Percentiles rank a stretch among this genome's conserved stretches.
Evolutionary conservation across 1,140 invertebrate species (phyloP).

Genomic region (Pogonomyrmex californicus): DNA sequence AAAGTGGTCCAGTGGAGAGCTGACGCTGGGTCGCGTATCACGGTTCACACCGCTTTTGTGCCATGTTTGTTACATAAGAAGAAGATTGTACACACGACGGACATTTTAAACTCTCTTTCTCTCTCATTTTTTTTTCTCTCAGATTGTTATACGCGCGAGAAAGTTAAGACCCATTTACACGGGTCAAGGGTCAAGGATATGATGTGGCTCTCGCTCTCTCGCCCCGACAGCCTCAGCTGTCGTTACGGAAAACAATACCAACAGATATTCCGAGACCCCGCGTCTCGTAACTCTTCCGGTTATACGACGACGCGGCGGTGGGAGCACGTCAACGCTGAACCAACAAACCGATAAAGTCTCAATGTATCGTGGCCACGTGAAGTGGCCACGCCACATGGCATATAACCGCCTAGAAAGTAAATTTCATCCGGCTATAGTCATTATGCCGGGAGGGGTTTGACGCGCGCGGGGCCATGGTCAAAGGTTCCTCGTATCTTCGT

Average conservation of each 20-base stretch:
- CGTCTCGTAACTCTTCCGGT: conserved; percentile 28
- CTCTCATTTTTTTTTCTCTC: background rate
- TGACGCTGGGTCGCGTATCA: conserved; percentile 21
- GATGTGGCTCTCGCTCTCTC: conserved; percentile 8
- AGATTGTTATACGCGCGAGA: conserved; percentile 43
- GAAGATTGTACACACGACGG: conserved; percentile 11
- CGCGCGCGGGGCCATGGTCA: conserved; percentile 36
- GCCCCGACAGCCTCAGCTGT: background rate
- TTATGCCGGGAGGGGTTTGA: conserved; percentile 49
- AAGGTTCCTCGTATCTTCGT: conserved; percentile 69
- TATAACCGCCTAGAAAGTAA: conserved; percentile 63
- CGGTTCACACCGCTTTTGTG: conserved; percentile 22
- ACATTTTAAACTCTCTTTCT: conserved; percentile 33
- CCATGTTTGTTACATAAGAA: conserved; percentile 43
- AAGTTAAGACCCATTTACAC: conserved; percentile 56
- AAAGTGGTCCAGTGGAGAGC: conserved; percentile 12
- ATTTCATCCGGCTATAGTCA: conserved; percentile 53
- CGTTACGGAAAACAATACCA: conserved; percentile 50
- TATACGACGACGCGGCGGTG: conserved; percentile 26
- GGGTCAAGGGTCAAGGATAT: conserved; percentile 50
- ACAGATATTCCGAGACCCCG: conserved; percentile 22
- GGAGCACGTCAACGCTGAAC: conserved; percentile 29
- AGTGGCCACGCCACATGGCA: background rate
- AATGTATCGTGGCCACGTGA: background rate
- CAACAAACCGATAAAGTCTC: conserved; percentile 60